Evolutionary conservation across 2,113 vertebrate genomes (phyloP), one percentile per base, ranked within the genome.

Genomic region (Steatornis caripensis): DNA sequence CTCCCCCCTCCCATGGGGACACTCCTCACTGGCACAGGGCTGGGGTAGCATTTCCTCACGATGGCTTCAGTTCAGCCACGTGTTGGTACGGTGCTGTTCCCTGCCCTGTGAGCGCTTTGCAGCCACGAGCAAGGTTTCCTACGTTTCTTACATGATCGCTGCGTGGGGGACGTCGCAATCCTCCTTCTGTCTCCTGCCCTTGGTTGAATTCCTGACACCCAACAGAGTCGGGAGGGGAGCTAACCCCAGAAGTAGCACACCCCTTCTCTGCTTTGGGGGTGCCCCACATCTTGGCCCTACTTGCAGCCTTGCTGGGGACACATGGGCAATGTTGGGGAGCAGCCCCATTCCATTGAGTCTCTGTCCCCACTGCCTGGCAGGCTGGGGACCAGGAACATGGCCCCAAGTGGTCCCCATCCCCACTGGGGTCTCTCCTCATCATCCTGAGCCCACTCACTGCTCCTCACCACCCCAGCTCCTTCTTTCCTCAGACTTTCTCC

Each of bases 31-130:
- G 12, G 32, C 34, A 12, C 1, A 3, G 29, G 32, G 24, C 53
- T 41, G 43, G 9, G 36, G 18, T 15, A 62, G 27, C 30, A 41
- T 53, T 72, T 77, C 34, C 71, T 85, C 3, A 7, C 8, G 49
- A 51, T 0, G 0, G 19, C 51, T 84, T 53, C 4, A 2, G 65
- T 66, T 57, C 60, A 75, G 20, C 37, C 1, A 1, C 0, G 3
- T 29, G 26, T 5, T 10, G 17, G 30, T 37, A 6, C 1, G 2
- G n/a, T 23, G 43, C 26, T 2, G 3, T 75, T 94, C 41, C 34
- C 27, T 18, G 10, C 34, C 36, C 49, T 3, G 20, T 0, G 3
- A 87, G 34, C 10, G 14, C 88, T 83, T 15, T 90, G 69, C 81
- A 93, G 72, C 49, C 39, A 15, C 6, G 5, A 34, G 14, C 18